Base-by-base conservation (phyloP, 1,140 invertebrate species). In the Anoplophora glabripennis region DNA sequence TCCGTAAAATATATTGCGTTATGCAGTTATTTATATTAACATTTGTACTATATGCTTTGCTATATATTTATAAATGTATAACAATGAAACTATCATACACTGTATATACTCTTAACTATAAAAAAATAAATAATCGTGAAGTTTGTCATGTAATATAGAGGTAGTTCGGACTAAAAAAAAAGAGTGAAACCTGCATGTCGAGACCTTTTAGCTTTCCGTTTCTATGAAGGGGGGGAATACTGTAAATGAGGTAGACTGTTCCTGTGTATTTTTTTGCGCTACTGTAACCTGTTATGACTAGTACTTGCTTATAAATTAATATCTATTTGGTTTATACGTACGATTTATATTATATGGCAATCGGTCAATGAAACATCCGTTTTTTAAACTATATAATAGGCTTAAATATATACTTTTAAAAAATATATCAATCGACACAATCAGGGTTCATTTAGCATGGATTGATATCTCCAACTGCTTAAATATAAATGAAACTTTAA, bases 131-230 rank as follows among this genome's bases (percentile, higher is more conserved):
- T 42, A 59, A 53, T 53, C 46, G 46, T 28, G 21, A 28, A 28
- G 21, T 28, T 36, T 53, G 51, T 53, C 49, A 59, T 59, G 57
- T 51, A 45, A 38, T 33, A 46, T 44, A 53, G 57, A 59, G 57
- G 57, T 59, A 59, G 57, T 35, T 38, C 14, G 35, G 49, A 53
- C 5, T 28, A 5, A 28, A 28, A 28, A 28, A 2, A 34, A 40
- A 57, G 17, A 48, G 34, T 15, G 18, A 59, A 37, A 53, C 48
- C 51, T 46, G 51, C 46, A 57, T 47, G 45, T 53, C 53, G 48
- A 28, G 14, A 28, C 21, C 5, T 28, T 28, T 28, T 28, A 28
- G 5, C 21, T 28, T 28, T 28, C 21, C 5, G 21, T 28, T 45
- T 17, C 17, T 17, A 15, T 45, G 52, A 42, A n/a, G 34, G 52